These are phyloP conservation scores for Misgurnus anguillicaudatus DNA, from an alignment of 2,113 vertebrate species.

Conservation along the genomic window DNA sequence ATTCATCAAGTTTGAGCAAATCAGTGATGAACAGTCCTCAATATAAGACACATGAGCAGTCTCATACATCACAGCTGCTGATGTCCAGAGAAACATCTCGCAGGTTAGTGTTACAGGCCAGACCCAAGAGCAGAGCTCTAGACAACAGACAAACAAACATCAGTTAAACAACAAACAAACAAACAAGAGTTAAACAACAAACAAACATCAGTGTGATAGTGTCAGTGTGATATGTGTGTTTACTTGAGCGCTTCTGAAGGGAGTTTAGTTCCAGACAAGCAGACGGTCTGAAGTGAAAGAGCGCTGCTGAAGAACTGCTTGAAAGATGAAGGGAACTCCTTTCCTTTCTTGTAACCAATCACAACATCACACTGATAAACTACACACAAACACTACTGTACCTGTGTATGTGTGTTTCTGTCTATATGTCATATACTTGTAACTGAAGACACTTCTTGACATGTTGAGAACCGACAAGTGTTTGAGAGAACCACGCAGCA, in stretches of 20 bases:
- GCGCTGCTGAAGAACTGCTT: conserved; percentile 94
- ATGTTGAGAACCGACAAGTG: conserved; percentile 89
- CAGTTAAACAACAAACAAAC: conserved; percentile 18
- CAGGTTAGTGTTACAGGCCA: conserved; percentile 92
- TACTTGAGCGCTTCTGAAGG: conserved; percentile 95
- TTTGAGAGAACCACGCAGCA: conserved; percentile 87
- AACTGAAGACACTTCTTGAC: conserved; percentile 87
- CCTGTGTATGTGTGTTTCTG: not conserved
- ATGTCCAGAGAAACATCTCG: conserved; percentile 94
- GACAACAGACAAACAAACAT: conserved; percentile 25
- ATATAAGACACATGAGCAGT: not conserved
- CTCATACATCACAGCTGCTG: conserved; percentile 91
- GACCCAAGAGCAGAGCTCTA: conserved; percentile 90
- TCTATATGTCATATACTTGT: conserved; percentile 71
- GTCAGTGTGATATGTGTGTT: conserved; percentile 56
- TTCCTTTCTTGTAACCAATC: conserved; percentile 80
- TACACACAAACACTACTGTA: not conserved
- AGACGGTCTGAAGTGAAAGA: conserved; percentile 83
- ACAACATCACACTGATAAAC: not conserved
- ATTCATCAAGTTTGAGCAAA: not conserved
- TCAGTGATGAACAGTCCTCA: too few species aligned
- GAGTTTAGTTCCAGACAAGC: conserved; percentile 89
- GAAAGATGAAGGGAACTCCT: conserved; percentile 86
- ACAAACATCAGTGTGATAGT: not conserved
- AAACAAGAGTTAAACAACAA: not conserved